Conservation (phyloP, 2,113 vertebrate species). For the Apteryx owenii region DNA sequence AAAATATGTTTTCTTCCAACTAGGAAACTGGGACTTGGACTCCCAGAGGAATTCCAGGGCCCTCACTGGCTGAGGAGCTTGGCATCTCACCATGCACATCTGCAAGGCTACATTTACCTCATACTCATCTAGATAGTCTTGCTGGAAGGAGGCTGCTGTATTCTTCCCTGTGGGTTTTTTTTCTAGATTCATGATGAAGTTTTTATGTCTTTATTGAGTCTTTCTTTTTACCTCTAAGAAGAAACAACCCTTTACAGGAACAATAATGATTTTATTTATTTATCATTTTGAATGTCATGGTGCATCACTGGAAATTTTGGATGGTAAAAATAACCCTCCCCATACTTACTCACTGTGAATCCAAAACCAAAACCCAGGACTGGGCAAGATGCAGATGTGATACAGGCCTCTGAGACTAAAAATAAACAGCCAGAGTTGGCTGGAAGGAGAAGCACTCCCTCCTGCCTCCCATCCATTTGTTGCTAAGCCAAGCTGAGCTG, state of each 20-base stretch:
- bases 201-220: background rate
- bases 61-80: background rate
- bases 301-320: background rate
- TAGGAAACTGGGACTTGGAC: background rate
- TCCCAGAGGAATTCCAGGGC: background rate
- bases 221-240: background rate
- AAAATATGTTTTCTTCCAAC: background rate
- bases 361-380: constrained; percentile 32
- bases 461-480: background rate
- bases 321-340: background rate
- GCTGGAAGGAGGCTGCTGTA: background rate
- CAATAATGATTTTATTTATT: background rate
- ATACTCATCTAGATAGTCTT: background rate
- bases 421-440: constrained; percentile 18
- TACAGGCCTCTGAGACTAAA: background rate
- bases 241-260: background rate
- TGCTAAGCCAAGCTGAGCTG: background rate
- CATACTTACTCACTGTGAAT: background rate
- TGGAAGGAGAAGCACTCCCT: background rate
- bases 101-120: background rate
- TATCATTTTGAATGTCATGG: background rate
- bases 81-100: fast-evolving
- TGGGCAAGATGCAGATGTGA: background rate
- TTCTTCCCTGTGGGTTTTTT: background rate
- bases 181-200: background rate